phyloP scores from a whole-genome alignment of 2,888 invertebrate genomes.

The Muscina levida region DNA sequence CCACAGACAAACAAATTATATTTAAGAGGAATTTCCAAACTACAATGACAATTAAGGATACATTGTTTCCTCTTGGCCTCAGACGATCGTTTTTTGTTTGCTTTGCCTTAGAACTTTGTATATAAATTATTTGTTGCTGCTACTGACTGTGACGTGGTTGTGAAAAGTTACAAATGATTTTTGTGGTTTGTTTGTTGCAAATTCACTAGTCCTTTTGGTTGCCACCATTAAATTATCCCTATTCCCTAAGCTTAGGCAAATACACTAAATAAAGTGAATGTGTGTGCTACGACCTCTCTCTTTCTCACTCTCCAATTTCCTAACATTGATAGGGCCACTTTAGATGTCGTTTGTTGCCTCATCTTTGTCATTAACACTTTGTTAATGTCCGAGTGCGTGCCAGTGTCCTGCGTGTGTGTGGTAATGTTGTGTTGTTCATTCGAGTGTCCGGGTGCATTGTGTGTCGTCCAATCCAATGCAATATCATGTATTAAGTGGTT shows the following conservation, averaged over 20 bases:
- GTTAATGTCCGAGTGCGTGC: conserved; percentile 40
- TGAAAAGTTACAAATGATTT: conserved; percentile 22
- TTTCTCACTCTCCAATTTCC: background rate
- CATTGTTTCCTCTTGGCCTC: conserved; percentile 1
- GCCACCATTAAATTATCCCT: conserved; percentile 47
- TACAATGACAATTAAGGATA: conserved; percentile 59
- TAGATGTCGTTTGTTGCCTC: background rate
- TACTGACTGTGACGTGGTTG: conserved; percentile 18
- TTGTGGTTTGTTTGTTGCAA: conserved; percentile 32
- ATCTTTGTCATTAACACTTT: conserved; percentile 59
- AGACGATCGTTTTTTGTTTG: conserved; percentile 16
- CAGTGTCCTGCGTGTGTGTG: background rate
- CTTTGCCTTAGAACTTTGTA: conserved; percentile 36
- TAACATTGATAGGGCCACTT: conserved; percentile 3
- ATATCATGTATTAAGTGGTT: conserved; percentile 58
- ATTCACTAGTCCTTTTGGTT: background rate
- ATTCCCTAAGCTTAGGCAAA: too few relatives aligned
- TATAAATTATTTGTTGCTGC: conserved; percentile 54
- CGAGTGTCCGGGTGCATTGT: background rate
- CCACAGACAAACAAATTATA: conserved; percentile 45
- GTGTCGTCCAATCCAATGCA: conserved; percentile 29
- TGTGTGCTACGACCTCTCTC: too few relatives aligned
- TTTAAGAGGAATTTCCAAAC: conserved; percentile 55
- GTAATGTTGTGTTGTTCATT: background rate
- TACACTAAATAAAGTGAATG: too few relatives aligned